Evolutionary conservation across 2,888 invertebrate genomes (phyloP).

Genomic region (Blastobasis adustella): DNA sequence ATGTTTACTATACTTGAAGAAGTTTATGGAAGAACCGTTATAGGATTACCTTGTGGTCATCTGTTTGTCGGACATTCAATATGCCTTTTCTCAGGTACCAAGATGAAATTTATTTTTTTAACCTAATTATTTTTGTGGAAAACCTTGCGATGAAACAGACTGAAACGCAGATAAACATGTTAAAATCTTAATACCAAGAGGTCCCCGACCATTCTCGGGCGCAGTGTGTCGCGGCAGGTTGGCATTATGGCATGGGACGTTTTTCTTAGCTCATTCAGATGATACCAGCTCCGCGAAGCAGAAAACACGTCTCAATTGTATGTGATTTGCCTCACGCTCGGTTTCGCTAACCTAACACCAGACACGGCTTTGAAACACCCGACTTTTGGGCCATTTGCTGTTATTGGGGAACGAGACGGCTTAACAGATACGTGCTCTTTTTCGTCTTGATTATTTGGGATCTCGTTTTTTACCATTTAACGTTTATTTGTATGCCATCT

Average conservation of each 20-base stretch:
- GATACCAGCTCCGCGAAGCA: conserved; percentile 2
- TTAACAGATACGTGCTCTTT: neutral
- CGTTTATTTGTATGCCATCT: neutral
- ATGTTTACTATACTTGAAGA: no score
- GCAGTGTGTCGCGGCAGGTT: neutral
- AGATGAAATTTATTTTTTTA: no score
- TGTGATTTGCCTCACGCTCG: neutral
- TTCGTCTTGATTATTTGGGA: neutral
- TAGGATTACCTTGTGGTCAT: no score
- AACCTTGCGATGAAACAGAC: no score
- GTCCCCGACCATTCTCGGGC: no score
- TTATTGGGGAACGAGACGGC: neutral
- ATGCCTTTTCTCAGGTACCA: no score
- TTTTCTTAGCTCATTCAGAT: conserved; percentile 4
- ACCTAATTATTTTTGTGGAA: no score
- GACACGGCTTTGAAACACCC: neutral
- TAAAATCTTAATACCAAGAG: no score
- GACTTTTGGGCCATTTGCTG: neutral
- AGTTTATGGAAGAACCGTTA: no score
- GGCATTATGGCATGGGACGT: conserved; percentile 1
- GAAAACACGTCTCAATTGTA: conserved; percentile 5
- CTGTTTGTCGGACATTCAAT: no score
- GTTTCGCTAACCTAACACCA: neutral
- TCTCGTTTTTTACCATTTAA: neutral
- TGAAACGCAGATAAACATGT: no score